Evolutionary conservation across 2,113 vertebrate species (phyloP).

Genomic region (Romanogobio albipinnatus): DNA sequence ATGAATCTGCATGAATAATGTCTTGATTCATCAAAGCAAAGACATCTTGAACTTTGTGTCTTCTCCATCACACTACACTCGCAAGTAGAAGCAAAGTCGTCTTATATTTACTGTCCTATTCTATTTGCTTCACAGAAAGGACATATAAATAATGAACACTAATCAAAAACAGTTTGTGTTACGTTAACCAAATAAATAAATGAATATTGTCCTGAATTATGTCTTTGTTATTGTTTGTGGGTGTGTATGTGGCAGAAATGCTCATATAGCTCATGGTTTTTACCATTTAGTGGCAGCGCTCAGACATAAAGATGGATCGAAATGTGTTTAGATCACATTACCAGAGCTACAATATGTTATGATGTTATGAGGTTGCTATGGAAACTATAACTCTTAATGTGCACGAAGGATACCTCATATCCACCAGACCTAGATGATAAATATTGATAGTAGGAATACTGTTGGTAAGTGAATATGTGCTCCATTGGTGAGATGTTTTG

Average conservation of each 20-base stretch:
- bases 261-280: neutral
- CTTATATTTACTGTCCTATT: neutral
- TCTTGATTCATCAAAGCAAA: neutral
- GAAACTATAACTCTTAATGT: slow-evolving; percentile 18
- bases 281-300: neutral
- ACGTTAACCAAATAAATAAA: slow-evolving; percentile 16
- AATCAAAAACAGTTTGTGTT: neutral
- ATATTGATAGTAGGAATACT: neutral
- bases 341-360: neutral
- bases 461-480: neutral
- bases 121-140: neutral
- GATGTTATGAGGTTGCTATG: slow-evolving; percentile 28
- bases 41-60: neutral
- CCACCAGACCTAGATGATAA: neutral
- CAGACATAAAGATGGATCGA: neutral
- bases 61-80: neutral
- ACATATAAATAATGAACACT: neutral
- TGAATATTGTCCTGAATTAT: neutral
- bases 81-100: neutral
- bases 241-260: neutral
- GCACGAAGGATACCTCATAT: neutral
- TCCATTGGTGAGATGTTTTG: neutral
- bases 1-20: slow-evolving; percentile 12
- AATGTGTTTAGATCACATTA: slow-evolving; percentile 6
- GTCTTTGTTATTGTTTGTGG: neutral